A percentile compares a stretch with the other conserved stretches of the same genome.
phyloP scores from a whole-genome alignment of 2,888 invertebrate genomes.

The Physocephala rufipes region DNA sequence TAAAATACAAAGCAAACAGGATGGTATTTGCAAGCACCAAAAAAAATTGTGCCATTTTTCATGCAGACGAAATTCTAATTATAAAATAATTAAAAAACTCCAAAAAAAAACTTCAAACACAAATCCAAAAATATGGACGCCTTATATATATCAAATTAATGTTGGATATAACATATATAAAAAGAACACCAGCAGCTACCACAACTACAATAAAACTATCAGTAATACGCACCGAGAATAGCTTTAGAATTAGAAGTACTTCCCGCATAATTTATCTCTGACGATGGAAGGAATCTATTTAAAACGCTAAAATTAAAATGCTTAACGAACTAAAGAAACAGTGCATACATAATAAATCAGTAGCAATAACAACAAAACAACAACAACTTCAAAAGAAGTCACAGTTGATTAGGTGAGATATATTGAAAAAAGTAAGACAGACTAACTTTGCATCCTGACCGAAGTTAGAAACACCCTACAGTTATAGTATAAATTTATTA shows the following conservation, averaged over 20 bases:
- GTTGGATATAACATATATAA: neutral
- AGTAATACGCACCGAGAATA: neutral
- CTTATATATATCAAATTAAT: no score
- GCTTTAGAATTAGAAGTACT: no score
- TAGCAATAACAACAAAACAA: neutral
- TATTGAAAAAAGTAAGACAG: conserved; percentile 1
- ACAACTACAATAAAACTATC: neutral
- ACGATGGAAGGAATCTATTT: no score
- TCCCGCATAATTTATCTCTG: no score
- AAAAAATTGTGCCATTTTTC: conserved; percentile 18
- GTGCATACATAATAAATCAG: neutral
- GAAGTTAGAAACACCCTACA: no score
- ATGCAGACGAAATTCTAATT: conserved; percentile 19
- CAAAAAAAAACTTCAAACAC: neutral
- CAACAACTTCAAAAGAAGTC: conserved; percentile 5
- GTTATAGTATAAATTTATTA: no score
- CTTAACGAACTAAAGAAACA: neutral
- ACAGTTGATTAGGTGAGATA: conserved; percentile 1
- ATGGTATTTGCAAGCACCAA: neutral
- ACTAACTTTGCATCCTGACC: no score
- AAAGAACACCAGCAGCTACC: conserved; percentile 5
- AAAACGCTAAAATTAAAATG: no score
- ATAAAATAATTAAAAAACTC: neutral
- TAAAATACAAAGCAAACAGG: conserved; percentile 1
- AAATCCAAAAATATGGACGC: neutral